Conservation (phyloP, 2,888 invertebrate species). For the Mesorhabditis belari region DNA sequence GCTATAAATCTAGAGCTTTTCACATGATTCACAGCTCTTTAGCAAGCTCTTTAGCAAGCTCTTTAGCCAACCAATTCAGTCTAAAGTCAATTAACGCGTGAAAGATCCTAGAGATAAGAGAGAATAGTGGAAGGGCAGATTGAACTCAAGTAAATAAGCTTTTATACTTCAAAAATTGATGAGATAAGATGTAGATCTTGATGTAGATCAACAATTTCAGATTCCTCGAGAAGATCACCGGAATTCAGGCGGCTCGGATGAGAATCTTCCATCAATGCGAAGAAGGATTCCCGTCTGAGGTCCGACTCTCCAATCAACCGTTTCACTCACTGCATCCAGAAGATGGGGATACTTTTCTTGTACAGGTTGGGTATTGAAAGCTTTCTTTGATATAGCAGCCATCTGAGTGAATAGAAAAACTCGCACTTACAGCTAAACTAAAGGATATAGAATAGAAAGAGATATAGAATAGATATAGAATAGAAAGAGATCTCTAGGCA, state of each 20-base stretch:
- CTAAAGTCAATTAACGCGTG: too few species aligned
- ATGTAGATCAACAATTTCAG: too few species aligned
- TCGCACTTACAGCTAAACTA: neutral
- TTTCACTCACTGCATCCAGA: conserved; percentile 48
- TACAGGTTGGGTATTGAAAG: conserved; percentile 27
- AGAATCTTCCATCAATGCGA: conserved; percentile 20
- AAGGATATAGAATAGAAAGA: too few species aligned
- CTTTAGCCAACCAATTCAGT: too few species aligned
- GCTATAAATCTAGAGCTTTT: too few species aligned
- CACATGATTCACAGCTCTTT: too few species aligned
- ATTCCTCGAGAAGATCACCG: conserved; percentile 43
- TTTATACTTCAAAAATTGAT: too few species aligned
- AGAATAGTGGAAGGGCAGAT: too few species aligned
- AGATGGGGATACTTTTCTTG: conserved; percentile 50
- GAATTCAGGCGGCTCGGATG: conserved; percentile 27
- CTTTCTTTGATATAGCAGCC: neutral
- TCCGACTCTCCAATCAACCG: conserved; percentile 25
- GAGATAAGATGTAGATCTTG: too few species aligned
- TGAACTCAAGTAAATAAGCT: too few species aligned
- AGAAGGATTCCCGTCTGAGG: conserved; percentile 26
- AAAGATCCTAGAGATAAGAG: too few species aligned
- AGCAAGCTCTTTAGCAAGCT: too few species aligned
- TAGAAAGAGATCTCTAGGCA: neutral
- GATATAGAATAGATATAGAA: neutral
- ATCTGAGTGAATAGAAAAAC: neutral